These are phyloP conservation scores for Rhizoglyphus robini DNA, from an alignment of 1,140 invertebrate genomes.

Conservation along the genomic window DNA sequence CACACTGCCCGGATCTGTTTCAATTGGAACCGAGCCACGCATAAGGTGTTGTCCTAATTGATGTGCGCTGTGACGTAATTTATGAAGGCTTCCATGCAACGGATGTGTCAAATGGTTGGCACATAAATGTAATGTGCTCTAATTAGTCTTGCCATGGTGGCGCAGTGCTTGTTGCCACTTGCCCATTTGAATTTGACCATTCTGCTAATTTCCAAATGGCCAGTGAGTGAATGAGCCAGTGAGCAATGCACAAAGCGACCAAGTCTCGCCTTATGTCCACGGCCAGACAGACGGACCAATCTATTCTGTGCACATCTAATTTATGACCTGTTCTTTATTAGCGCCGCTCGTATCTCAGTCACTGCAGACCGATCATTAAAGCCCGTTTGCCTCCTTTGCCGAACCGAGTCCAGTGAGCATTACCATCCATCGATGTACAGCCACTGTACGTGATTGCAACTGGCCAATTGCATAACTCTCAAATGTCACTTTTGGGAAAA, in stretches of 20 bases:
- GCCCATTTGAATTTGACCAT: background rate
- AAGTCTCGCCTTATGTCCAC: constrained; percentile 5
- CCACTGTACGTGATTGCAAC: constrained; percentile 8
- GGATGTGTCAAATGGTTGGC: constrained; percentile 11
- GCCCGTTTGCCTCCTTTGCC: no score
- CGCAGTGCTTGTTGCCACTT: background rate
- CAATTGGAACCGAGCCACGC: no score
- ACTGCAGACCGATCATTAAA: constrained; percentile 2
- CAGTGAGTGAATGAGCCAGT: background rate
- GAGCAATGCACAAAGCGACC: background rate
- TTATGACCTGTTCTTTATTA: constrained; percentile 4
- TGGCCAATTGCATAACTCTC: constrained; percentile 8
- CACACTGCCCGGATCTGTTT: no score
- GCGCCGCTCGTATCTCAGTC: background rate
- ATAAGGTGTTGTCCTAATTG: constrained; percentile 13
- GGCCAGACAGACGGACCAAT: background rate
- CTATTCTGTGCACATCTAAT: background rate
- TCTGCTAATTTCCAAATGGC: background rate
- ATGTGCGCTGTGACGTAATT: background rate
- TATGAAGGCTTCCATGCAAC: background rate
- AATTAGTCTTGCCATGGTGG: constrained; percentile 2
- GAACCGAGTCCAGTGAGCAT: no score
- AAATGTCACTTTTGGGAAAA: constrained; percentile 4
- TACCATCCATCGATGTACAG: no score
- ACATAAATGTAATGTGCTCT: background rate